Base-by-base conservation (phyloP, 30 jellyfish, hydroid and myxozoan genomes). In the Hydractinia symbiolongicarpus region DNA sequence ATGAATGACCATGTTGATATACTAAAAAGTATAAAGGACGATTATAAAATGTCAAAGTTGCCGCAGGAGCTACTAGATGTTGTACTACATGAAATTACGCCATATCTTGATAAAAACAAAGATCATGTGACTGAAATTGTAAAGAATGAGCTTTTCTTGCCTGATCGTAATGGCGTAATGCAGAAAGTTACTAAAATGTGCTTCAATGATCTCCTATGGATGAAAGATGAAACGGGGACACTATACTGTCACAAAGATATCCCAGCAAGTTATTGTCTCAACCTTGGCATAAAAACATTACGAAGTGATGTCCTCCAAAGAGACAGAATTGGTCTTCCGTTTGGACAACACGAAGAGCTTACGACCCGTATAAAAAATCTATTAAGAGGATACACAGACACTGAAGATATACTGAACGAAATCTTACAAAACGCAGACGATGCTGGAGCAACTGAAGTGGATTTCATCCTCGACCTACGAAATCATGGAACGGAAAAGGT, bases 371-470 rank as follows among this genome's bases (percentile, higher is more conserved):
- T 89, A 15, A 89, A 84, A 77, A 89, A 84, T 19, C 93, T 89
- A 1, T 68, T 89, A 67, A 89, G 78, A 21, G 95, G 93, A 13
- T 89, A 89, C 68, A 82, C 90, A 54, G 20, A 83, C 54, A 78
- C 77, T 21, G 66, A 79, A 17, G 93, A 84, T 15, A 85, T 89
- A 58, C 76, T 88, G 13, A 73, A 89, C 10, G 97, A 89, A 67
- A 55, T 89, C 50, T 51, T 89, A 83, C 97, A 89, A 61, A 89
- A 89, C 68, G 97, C 97, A 13, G 97, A 89, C 66, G 97, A 89
- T 76, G 95, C 97, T 50, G 95, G 91, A 4, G 97, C 97, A 56
- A 84, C 86, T 7, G 81, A 84, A 84, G 89, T 89, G 58, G 67
- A 81, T 62, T 64, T 89, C 50, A 61, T 89, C 16, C 53, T 85